Conservation (phyloP, 2,888 invertebrate species). For the Gnatocerus cornutus region DNA sequence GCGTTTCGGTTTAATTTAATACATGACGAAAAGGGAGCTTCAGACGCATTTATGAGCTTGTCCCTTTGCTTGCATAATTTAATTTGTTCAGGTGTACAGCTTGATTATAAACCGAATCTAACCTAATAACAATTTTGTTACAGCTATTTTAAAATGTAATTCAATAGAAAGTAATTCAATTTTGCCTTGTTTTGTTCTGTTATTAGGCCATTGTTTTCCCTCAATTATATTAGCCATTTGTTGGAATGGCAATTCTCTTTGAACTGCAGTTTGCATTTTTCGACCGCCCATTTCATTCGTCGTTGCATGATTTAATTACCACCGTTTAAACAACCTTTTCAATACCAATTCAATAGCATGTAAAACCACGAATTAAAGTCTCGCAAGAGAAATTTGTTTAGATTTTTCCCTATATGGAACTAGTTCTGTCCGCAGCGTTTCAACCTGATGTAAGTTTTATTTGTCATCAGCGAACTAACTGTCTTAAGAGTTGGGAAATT, state of each 20-base stretch:
- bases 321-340: constrained; percentile 25
- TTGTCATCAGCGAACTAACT: constrained; percentile 14
- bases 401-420: not conserved
- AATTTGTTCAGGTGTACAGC: constrained; percentile 39
- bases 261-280: constrained; percentile 43
- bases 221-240: constrained; percentile 42
- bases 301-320: constrained; percentile 36
- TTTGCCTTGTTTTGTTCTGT: constrained; percentile 36
- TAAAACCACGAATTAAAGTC: constrained; percentile 16
- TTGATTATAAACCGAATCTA: constrained; percentile 35
- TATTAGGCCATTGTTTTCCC: constrained; percentile 40
- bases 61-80: constrained; percentile 31
- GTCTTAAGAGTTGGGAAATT: constrained; percentile 20
- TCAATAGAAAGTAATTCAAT: constrained; percentile 42
- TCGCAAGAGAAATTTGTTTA: not conserved
- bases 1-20: constrained; percentile 30
- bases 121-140: constrained; percentile 39
- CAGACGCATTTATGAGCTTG: constrained; percentile 32
- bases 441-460: constrained; percentile 18
- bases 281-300: constrained; percentile 28
- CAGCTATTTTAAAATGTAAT: constrained; percentile 40
- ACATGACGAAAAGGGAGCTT: constrained; percentile 26
- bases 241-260: constrained; percentile 37
- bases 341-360: constrained; percentile 18
- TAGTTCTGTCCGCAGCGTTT: not conserved